Evolutionary conservation across 2,797 vertebrate species (phyloP).

Genomic region (Aldrovandia affinis): DNA sequence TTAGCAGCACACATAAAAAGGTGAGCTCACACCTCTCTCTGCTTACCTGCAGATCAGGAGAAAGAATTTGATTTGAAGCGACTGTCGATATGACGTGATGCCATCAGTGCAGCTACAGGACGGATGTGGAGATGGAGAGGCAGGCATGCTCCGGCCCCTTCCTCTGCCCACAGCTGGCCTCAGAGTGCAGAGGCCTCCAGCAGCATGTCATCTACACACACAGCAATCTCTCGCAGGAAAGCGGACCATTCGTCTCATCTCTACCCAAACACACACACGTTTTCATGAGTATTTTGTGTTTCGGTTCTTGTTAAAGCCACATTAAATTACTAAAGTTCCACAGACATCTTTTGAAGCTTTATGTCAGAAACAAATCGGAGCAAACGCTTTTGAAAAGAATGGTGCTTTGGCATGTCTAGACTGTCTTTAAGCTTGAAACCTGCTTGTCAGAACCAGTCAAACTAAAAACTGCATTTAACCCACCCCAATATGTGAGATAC

Average conservation of each 20-base stretch:
- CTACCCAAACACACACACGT: neutral
- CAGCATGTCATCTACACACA: no score
- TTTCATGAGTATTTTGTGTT: neutral
- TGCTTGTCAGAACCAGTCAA: neutral
- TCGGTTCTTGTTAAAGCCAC: slow-evolving; percentile 39
- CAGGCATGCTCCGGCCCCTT: neutral
- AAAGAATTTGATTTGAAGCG: neutral
- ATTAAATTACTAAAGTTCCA: slow-evolving; percentile 33
- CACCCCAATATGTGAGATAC: neutral
- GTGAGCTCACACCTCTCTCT: neutral
- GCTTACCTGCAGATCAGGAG: neutral
- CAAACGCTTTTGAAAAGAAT: slow-evolving; percentile 15
- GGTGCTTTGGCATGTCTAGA: slow-evolving; percentile 65
- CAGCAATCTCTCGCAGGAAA: no score
- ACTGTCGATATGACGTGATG: neutral
- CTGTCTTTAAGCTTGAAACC: slow-evolving; percentile 53
- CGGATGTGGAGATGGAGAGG: neutral
- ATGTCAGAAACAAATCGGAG: neutral
- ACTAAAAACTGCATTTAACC: neutral
- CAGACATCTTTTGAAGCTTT: neutral
- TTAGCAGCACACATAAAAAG: neutral
- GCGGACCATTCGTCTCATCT: neutral
- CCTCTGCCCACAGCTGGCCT: neutral
- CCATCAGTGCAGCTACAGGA: no score
- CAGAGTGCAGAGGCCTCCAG: no score